phyloP scores from a whole-genome alignment of 2,113 vertebrate genomes.

The Ophthalmolycus amberensis region DNA sequence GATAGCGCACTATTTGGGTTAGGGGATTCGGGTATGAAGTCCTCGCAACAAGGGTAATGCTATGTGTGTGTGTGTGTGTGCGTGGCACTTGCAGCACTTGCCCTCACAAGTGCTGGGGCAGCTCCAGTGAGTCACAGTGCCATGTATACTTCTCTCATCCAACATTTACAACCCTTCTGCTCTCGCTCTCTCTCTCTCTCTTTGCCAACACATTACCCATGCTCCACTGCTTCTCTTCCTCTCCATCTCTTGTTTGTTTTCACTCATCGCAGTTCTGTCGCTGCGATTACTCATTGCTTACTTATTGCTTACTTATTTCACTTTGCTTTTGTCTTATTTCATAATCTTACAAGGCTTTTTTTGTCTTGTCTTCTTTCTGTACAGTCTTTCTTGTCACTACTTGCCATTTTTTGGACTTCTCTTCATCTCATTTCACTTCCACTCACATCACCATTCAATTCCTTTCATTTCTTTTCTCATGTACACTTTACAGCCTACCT shows the following conservation, averaged over 20 bases:
- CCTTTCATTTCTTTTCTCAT: neutral
- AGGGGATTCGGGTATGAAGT: neutral
- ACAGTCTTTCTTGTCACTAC: neutral
- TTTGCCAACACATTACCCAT: constrained; percentile 63
- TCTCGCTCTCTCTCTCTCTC: constrained; percentile 28
- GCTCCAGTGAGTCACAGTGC: constrained; percentile 78
- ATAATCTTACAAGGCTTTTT: neutral
- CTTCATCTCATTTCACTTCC: neutral
- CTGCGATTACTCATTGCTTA: neutral
- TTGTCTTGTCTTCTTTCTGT: neutral
- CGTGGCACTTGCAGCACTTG: constrained; percentile 70
- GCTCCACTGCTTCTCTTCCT: constrained; percentile 51
- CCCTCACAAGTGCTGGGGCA: constrained; percentile 79
- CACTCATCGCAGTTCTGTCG: constrained; percentile 28
- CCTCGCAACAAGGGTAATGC: neutral
- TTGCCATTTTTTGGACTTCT: neutral
- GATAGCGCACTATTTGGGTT: neutral
- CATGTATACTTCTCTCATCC: constrained; percentile 81
- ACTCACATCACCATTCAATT: neutral
- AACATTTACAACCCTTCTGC: constrained; percentile 79
- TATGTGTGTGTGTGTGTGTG: constrained; percentile 46
- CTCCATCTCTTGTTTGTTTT: constrained; percentile 36
- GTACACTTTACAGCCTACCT: neutral
- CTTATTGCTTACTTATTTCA: neutral
- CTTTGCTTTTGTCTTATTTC: constrained; percentile 1